Evolutionary conservation across 2,888 invertebrate genomes (phyloP).

Genomic region (Ferrisia virgata): DNA sequence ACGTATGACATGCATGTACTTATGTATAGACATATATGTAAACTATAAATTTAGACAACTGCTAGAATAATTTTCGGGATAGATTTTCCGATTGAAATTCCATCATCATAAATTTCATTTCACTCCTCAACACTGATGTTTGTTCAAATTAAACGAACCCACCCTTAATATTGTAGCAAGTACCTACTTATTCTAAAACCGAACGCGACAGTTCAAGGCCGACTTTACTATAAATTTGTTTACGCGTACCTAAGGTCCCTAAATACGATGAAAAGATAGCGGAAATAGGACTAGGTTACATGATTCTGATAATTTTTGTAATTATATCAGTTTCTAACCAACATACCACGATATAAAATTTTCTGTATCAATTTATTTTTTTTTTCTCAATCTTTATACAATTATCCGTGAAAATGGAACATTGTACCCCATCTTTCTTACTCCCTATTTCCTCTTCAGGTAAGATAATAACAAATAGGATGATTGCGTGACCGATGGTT

Average conservation of each 20-base stretch:
- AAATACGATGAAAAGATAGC: conserved; percentile 25
- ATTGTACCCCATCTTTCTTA: conserved; percentile 9
- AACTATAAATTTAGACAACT: no score
- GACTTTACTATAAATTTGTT: not conserved
- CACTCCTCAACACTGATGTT: not conserved
- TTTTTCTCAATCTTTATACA: not conserved
- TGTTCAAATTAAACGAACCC: not conserved
- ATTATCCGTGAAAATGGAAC: not conserved
- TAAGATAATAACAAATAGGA: conserved; percentile 44
- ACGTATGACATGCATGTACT: no score
- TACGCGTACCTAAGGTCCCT: not conserved
- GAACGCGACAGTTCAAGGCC: conserved; percentile 19
- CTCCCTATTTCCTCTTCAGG: conserved; percentile 30
- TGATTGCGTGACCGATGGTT: conserved; percentile 41
- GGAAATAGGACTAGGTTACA: not conserved
- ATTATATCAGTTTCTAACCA: not conserved
- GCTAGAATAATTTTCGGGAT: not conserved
- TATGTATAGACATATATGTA: no score
- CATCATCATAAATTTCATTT: not conserved
- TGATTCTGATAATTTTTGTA: not conserved
- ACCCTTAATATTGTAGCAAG: not conserved
- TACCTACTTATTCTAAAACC: not conserved
- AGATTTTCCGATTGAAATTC: not conserved
- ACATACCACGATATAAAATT: not conserved
- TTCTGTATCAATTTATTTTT: not conserved